Conservation (phyloP, 2,888 invertebrate species). For the Cinara cedri region DNA sequence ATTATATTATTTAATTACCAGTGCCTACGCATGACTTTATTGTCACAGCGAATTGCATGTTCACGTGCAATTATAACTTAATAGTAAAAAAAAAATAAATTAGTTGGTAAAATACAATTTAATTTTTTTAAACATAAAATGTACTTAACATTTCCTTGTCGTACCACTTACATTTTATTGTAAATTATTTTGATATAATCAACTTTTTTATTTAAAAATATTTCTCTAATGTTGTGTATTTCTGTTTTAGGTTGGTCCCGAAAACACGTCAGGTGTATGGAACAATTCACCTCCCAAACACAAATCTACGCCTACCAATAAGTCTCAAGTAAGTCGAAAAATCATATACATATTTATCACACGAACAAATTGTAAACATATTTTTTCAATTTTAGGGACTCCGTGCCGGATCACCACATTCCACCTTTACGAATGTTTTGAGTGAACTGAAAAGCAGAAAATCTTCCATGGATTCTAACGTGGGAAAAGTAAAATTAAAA, state of each 20-base stretch:
- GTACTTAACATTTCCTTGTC: no score
- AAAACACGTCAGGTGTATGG: constrained; percentile 47
- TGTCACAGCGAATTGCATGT: no score
- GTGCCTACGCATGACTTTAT: background rate
- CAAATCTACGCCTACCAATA: constrained; percentile 60
- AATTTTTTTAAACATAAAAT: no score
- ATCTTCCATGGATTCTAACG: constrained; percentile 64
- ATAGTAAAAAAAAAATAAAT: background rate
- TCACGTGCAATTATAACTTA: background rate
- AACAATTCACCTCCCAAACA: constrained; percentile 60
- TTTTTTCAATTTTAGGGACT: constrained; percentile 63
- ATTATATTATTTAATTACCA: constrained; percentile 13
- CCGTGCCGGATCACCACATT: constrained; percentile 64
- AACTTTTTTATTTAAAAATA: no score
- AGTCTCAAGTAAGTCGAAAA: constrained; percentile 60
- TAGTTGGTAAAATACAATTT: background rate
- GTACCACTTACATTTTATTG: no score
- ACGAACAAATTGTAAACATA: background rate
- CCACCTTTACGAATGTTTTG: constrained; percentile 66
- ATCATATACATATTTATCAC: background rate
- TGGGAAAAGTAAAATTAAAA: constrained; percentile 59
- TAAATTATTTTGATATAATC: no score
- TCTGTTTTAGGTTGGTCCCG: constrained; percentile 26
- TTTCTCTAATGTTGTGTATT: background rate
- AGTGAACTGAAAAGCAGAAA: constrained; percentile 66